A percentile compares a stretch with the other conserved stretches of the same genome.
Conservation (phyloP, 2,113 vertebrate genomes). For the Anthoscopus minutus region DNA sequence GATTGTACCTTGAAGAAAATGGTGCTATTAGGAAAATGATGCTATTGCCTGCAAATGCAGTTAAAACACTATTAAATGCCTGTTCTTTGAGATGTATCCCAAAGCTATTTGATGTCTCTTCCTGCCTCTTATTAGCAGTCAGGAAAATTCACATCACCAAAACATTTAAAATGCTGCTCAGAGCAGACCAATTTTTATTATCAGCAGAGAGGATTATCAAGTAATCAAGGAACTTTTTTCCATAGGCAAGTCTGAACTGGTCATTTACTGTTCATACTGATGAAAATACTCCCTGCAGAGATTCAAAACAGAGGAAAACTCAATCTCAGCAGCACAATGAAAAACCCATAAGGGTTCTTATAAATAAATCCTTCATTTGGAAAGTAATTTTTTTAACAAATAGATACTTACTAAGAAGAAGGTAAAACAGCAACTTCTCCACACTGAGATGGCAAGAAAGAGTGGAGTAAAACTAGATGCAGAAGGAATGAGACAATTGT, state of each 20-base stretch:
- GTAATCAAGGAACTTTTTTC: not conserved
- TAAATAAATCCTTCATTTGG: not conserved
- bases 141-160: not conserved
- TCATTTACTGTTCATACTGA: not conserved
- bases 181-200: not conserved
- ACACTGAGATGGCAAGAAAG: not conserved
- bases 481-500: not conserved
- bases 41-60: not conserved
- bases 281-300: not conserved
- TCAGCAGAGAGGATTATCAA: not conserved
- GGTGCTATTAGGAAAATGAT: slow-evolving; percentile 2
- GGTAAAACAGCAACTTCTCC: not conserved
- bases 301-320: not conserved
- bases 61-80: slow-evolving; percentile 5
- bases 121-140: slow-evolving; percentile 1
- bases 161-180: not conserved
- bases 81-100: not conserved
- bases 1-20: not conserved
- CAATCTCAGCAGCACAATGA: not conserved
- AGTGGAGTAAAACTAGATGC: not conserved
- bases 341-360: not conserved
- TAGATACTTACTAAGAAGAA: not conserved
- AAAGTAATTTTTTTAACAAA: not conserved
- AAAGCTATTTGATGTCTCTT: not conserved
- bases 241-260: not conserved